Conservation (phyloP, 1,140 invertebrate species). For the Drosophila prosaltans region DNA sequence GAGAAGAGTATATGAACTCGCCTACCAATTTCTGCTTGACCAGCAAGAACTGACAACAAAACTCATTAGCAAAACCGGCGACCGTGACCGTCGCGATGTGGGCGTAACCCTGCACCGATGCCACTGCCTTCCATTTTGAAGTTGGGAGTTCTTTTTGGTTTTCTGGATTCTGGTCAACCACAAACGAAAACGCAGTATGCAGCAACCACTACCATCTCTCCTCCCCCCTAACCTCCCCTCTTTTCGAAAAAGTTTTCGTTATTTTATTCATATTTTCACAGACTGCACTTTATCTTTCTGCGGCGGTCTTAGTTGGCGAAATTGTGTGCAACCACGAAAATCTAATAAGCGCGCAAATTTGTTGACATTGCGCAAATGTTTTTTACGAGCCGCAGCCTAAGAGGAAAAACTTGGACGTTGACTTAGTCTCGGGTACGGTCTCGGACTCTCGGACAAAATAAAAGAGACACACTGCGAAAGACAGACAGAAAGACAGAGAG, state of each 20-base stretch:
- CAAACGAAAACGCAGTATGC: slow-evolving; percentile 65
- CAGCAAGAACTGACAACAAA: slow-evolving; percentile 78
- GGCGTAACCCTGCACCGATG: slow-evolving; percentile 29
- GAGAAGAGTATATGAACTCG: slow-evolving; percentile 26
- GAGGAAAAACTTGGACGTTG: slow-evolving; percentile 40
- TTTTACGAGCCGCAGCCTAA: slow-evolving; percentile 64
- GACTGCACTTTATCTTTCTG: slow-evolving; percentile 76
- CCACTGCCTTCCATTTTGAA: neutral
- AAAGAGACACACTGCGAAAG: neutral
- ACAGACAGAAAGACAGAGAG: too few relatives aligned
- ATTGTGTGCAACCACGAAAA: slow-evolving; percentile 81
- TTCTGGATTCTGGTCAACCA: slow-evolving; percentile 41
- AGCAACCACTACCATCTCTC: slow-evolving; percentile 28
- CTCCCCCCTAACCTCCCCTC: too few relatives aligned
- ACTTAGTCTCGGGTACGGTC: neutral
- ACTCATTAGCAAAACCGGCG: slow-evolving; percentile 78
- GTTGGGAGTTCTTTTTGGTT: slow-evolving; percentile 13
- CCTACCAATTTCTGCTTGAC: slow-evolving; percentile 69
- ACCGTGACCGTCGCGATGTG: slow-evolving; percentile 72
- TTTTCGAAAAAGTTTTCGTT: slow-evolving; percentile 56
- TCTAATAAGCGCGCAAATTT: slow-evolving; percentile 82
- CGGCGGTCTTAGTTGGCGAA: slow-evolving; percentile 79
- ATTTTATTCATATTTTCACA: slow-evolving; percentile 79
- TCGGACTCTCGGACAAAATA: neutral
- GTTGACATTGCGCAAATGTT: slow-evolving; percentile 82